These are phyloP conservation scores for Meteorus cinctellus DNA, from an alignment of 2,888 invertebrate genomes.

Conservation along the genomic window DNA sequence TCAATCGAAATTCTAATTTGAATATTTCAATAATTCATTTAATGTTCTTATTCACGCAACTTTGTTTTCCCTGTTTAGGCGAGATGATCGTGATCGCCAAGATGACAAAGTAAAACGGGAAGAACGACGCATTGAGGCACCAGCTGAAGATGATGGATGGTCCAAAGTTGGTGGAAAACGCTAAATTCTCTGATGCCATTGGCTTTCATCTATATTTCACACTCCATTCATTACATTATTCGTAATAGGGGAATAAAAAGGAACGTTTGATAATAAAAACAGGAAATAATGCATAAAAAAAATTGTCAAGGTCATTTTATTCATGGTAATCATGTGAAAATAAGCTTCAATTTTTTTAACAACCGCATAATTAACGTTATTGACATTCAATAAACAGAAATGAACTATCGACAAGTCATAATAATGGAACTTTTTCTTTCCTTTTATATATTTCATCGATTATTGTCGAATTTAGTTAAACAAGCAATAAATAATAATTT, in stretches of 20 bases:
- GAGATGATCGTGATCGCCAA: slow-evolving; percentile 52
- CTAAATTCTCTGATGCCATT: slow-evolving; percentile 51
- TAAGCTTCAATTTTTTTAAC: not conserved
- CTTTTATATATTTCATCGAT: not conserved
- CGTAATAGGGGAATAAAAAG: not conserved
- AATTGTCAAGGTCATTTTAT: not conserved
- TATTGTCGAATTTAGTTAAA: not conserved
- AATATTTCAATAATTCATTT: no score
- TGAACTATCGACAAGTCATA: not conserved
- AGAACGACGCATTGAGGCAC: slow-evolving; percentile 44
- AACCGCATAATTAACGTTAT: not conserved
- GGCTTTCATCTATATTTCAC: not conserved
- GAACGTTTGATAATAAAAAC: not conserved
- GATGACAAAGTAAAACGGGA: slow-evolving; percentile 53
- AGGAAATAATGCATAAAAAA: not conserved
- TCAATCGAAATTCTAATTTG: no score
- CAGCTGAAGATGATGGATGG: slow-evolving; percentile 64
- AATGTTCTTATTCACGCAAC: no score
- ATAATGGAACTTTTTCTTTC: not conserved
- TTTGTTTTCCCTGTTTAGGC: not conserved
- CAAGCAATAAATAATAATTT: not conserved
- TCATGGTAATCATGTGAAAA: not conserved
- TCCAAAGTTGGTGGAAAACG: slow-evolving; percentile 68
- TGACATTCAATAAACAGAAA: not conserved
- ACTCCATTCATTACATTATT: not conserved